A percentile compares a stretch with the other conserved stretches of the same genome.
phyloP scores from a whole-genome alignment of 2,888 invertebrate genomes.

The Thelaira solivaga region DNA sequence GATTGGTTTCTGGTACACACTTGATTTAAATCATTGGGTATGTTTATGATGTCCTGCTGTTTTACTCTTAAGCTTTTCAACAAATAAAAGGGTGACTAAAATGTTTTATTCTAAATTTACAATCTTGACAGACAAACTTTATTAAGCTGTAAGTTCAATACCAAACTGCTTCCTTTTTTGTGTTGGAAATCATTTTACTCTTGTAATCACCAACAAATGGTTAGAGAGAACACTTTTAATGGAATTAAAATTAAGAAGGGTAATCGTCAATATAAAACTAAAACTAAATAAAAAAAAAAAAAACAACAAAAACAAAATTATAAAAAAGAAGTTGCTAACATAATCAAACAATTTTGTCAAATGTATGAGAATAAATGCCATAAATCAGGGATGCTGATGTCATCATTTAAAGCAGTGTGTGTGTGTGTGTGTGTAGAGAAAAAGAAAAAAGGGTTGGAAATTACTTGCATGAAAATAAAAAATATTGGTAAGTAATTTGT shows the following conservation, averaged over 20 bases:
- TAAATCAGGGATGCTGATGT: slow-evolving; percentile 54
- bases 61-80: not conserved
- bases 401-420: slow-evolving; percentile 35
- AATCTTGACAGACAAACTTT: slow-evolving; percentile 26
- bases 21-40: slow-evolving; percentile 31
- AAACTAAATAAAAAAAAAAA: not conserved
- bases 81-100: not conserved
- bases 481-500: slow-evolving; percentile 25
- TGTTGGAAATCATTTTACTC: too few relatives aligned
- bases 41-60: slow-evolving; percentile 8
- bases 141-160: slow-evolving; percentile 29
- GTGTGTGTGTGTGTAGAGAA: not conserved
- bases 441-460: slow-evolving; percentile 32
- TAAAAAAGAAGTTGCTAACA: too few relatives aligned
- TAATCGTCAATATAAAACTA: slow-evolving; percentile 56
- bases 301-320: not conserved
- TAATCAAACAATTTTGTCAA: slow-evolving; percentile 34
- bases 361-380: slow-evolving; percentile 39
- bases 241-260: slow-evolving; percentile 63
- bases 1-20: slow-evolving; percentile 63
- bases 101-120: slow-evolving; percentile 31
- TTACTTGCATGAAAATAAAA: not conserved
- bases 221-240: slow-evolving; percentile 47
- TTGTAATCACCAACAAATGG: slow-evolving; percentile 41
- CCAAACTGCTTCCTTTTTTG: slow-evolving; percentile 28